Evolutionary conservation across 2,113 vertebrate genomes (phyloP).

Genomic region (Vireo altiloquus): DNA sequence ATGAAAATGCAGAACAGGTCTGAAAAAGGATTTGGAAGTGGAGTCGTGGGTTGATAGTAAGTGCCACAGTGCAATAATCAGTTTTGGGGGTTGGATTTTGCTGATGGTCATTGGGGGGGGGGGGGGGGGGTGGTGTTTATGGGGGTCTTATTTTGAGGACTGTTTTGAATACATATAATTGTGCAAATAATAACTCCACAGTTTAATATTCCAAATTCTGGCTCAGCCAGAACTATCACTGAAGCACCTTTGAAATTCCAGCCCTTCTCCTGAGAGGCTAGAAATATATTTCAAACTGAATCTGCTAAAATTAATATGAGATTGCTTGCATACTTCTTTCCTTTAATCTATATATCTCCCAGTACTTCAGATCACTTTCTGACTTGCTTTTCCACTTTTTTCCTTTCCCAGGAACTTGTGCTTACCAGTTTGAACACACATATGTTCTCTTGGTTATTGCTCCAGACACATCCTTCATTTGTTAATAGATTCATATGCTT

Average conservation of each 20-base stretch:
- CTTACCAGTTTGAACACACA: neutral
- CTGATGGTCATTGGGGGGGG: accelerated
- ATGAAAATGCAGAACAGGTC: neutral
- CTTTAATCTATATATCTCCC: neutral
- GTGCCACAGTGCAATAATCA: neutral
- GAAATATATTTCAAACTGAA: conserved; percentile 10
- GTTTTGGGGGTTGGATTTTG: neutral
- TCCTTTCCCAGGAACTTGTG: neutral
- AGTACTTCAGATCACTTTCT: neutral
- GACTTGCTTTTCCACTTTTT: neutral
- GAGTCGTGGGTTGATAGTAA: neutral
- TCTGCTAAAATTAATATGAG: neutral
- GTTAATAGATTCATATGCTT: neutral
- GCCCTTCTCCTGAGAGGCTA: neutral
- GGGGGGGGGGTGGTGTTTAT: accelerated
- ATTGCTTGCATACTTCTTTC: neutral
- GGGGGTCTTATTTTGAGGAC: accelerated
- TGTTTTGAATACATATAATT: neutral
- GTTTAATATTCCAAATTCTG: neutral
- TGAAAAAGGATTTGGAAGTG: neutral
- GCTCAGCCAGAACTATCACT: neutral
- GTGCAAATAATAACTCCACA: neutral
- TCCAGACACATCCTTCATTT: neutral
- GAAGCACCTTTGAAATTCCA: conserved; percentile 11
- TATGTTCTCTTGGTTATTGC: neutral